These are phyloP conservation scores for Selene dorsalis DNA, from an alignment of 2,797 vertebrate genomes.

Conservation along the genomic window DNA sequence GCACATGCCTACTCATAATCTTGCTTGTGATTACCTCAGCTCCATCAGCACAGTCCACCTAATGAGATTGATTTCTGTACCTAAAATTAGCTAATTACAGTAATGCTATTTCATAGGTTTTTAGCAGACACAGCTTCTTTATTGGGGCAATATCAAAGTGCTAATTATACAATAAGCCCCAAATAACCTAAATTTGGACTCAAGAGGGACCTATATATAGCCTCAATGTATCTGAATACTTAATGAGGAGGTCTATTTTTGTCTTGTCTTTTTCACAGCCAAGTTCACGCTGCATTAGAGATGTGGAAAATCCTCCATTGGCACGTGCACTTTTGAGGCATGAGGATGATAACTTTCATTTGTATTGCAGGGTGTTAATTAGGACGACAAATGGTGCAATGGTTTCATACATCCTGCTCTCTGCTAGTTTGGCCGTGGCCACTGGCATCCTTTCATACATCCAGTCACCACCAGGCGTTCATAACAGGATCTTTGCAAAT, in stretches of 20 bases:
- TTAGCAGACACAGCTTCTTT: constrained; percentile 38
- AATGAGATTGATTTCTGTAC: constrained; percentile 31
- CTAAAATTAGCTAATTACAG: constrained; percentile 53
- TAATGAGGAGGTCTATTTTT: constrained; percentile 76
- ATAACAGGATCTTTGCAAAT: constrained; percentile 33
- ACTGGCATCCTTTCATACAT: background rate
- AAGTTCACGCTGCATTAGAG: constrained; percentile 54
- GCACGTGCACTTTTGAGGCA: constrained; percentile 36
- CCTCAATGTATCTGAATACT: constrained; percentile 73
- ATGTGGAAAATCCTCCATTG: constrained; percentile 54
- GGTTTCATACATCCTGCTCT: constrained; percentile 1
- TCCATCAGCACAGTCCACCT: constrained; percentile 17
- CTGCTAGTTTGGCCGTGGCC: constrained; percentile 10
- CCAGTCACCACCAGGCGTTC: constrained; percentile 16
- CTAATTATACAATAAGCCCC: constrained; percentile 59
- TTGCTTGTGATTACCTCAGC: constrained; percentile 56
- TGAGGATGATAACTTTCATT: constrained; percentile 23
- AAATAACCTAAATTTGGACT: constrained; percentile 68
- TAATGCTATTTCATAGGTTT: constrained; percentile 43
- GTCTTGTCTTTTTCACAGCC: constrained; percentile 50
- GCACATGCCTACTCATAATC: constrained; percentile 67
- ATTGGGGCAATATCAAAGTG: constrained; percentile 33
- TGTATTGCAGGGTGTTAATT: constrained; percentile 30
- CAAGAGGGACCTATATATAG: constrained; percentile 68
- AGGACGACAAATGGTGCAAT: constrained; percentile 32